Percentiles rank a stretch among this genome's conserved stretches.
Evolutionary conservation across 1,140 invertebrate species (phyloP).

Genomic region (Nymphalis io): DNA sequence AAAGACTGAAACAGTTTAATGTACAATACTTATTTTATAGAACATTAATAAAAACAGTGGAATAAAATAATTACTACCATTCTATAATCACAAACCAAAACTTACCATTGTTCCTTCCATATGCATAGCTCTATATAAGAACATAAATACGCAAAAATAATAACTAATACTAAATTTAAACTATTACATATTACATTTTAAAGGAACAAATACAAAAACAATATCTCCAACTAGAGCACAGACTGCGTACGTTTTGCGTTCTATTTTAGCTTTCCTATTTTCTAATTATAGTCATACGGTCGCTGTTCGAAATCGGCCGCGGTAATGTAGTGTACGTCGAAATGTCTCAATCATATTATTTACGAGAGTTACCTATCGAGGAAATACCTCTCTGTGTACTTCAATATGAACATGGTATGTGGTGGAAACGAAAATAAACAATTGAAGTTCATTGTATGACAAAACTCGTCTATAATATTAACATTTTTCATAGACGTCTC

Average conservation of each 20-base stretch:
- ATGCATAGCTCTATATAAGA: conserved; percentile 1
- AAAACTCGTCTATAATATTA: conserved; percentile 5
- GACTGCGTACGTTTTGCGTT: conserved; percentile 42
- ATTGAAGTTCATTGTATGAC: neutral
- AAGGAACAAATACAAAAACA: conserved; percentile 21
- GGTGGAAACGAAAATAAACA: neutral
- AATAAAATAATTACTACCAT: too few species aligned
- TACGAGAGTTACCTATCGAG: conserved; percentile 61
- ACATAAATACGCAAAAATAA: conserved; percentile 17
- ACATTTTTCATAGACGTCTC: conserved; percentile 58
- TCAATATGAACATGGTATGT: conserved; percentile 68
- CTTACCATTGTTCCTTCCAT: conserved; percentile 20
- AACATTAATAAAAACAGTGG: too few species aligned
- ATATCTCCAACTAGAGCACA: conserved; percentile 35
- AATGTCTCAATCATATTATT: conserved; percentile 69
- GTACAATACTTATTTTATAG: too few species aligned
- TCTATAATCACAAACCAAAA: neutral
- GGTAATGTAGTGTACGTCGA: conserved; percentile 40
- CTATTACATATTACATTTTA: conserved; percentile 12
- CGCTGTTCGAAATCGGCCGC: conserved; percentile 40
- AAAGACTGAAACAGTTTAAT: too few species aligned
- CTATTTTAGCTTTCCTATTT: conserved; percentile 68
- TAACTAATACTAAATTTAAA: conserved; percentile 6
- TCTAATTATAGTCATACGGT: conserved; percentile 66
- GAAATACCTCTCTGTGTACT: conserved; percentile 74